phyloP scores from a whole-genome alignment of 2,888 invertebrate genomes.

The Folsomia manolachei region DNA sequence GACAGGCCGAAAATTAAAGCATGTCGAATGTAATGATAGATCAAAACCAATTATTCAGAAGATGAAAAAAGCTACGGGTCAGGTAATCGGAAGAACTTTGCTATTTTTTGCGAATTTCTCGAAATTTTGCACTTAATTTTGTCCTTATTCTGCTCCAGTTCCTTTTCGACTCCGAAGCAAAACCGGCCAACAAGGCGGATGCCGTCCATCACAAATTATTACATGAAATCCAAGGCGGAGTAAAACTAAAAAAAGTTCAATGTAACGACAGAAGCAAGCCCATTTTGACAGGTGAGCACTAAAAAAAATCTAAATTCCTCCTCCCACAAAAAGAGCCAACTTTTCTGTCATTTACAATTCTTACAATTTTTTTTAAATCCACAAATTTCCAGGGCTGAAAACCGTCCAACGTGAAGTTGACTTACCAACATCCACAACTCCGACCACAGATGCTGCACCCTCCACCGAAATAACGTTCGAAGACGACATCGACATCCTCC shows the following conservation, averaged over 20 bases:
- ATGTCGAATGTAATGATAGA: constrained; percentile 82
- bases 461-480: constrained; percentile 64
- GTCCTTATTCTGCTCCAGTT: constrained; percentile 24
- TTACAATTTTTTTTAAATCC: background rate
- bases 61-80: constrained; percentile 51
- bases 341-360: background rate
- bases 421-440: constrained; percentile 51
- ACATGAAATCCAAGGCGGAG: constrained; percentile 66
- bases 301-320: background rate
- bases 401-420: constrained; percentile 7
- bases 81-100: constrained; percentile 40
- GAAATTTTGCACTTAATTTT: background rate
- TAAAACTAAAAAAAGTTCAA: constrained; percentile 70
- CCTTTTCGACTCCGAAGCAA: constrained; percentile 45
- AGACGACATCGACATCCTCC: constrained; percentile 85
- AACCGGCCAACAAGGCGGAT: constrained; percentile 49
- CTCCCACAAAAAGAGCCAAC: too few relatives aligned
- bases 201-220: constrained; percentile 48
- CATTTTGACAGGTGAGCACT: constrained; percentile 71
- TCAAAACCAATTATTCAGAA: constrained; percentile 59
- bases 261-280: constrained; percentile 86
- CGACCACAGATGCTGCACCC: constrained; percentile 51
- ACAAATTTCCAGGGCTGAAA: constrained; percentile 63
- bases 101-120: background rate
- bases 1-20: constrained; percentile 68